These are phyloP conservation scores for Stegana nigrithorax DNA, from an alignment of 2,888 invertebrate genomes.

Conservation along the genomic window DNA sequence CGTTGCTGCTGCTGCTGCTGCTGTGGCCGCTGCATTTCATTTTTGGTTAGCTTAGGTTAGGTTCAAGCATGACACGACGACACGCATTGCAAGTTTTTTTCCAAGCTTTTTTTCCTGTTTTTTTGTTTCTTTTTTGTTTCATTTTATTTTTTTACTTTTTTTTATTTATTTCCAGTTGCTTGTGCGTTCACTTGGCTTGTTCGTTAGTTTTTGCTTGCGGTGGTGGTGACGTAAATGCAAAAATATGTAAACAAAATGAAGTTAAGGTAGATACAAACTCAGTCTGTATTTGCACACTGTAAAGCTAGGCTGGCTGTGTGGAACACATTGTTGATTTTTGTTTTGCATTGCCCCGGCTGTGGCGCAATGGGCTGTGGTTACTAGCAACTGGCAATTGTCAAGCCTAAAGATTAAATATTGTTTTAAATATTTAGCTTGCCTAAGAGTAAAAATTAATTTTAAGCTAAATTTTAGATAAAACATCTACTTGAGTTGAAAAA, in stretches of 20 bases:
- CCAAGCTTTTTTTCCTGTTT: conserved; percentile 19
- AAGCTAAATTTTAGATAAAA: too few species aligned
- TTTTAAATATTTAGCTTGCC: too few species aligned
- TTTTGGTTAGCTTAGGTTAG: conserved; percentile 48
- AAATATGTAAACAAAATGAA: conserved; percentile 50
- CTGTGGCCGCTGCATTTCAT: not conserved
- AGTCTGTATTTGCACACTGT: not conserved
- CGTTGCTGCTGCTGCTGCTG: too few species aligned
- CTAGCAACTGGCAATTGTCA: too few species aligned
- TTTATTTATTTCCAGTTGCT: too few species aligned
- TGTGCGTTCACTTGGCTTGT: not conserved
- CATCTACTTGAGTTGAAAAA: too few species aligned
- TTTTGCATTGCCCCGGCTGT: too few species aligned
- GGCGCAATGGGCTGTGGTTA: too few species aligned
- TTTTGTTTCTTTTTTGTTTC: not conserved
- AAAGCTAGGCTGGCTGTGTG: too few species aligned
- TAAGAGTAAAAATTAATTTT: too few species aligned
- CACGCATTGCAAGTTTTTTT: conserved; percentile 1
- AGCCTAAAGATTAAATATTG: too few species aligned
- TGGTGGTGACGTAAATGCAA: conserved; percentile 51
- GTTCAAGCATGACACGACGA: conserved; percentile 31
- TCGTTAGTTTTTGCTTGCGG: not conserved
- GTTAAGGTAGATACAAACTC: not conserved
- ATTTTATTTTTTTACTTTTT: not conserved
- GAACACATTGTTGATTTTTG: too few species aligned